Conservation (phyloP, 2,113 vertebrate genomes). For the Setophaga petechia region DNA sequence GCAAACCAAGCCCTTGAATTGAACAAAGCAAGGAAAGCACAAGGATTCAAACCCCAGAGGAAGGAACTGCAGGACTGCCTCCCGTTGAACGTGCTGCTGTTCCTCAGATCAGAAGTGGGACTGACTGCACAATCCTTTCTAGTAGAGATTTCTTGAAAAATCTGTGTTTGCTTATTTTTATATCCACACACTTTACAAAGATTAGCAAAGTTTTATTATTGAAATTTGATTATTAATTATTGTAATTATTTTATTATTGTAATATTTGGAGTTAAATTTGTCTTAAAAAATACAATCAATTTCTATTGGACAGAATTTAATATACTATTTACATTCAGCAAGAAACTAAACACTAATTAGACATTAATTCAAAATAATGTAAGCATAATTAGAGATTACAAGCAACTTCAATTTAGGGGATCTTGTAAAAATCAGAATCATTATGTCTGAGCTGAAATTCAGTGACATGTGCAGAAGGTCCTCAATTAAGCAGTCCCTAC, state of each 20-base stretch:
- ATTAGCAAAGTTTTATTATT: not conserved
- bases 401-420: not conserved
- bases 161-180: not conserved
- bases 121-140: not conserved
- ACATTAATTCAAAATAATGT: not conserved
- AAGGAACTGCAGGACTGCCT: slow-evolving; percentile 62
- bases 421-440: not conserved
- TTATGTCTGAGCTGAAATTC: not conserved
- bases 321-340: not conserved
- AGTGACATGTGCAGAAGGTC: not conserved
- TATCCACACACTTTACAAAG: not conserved
- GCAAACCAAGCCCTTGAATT: slow-evolving; percentile 26
- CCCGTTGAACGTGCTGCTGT: not conserved
- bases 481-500: not conserved
- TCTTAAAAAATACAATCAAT: not conserved
- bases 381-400: not conserved
- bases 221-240: not conserved
- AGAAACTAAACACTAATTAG: not conserved
- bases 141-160: not conserved
- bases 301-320: not conserved
- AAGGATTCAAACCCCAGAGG: slow-evolving; percentile 22
- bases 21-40: slow-evolving; percentile 73
- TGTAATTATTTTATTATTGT: not conserved
- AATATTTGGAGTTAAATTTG: not conserved
- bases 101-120: not conserved